Base-by-base conservation (phyloP, 2,797 vertebrate genomes). In the Agapornis canus region DNA sequence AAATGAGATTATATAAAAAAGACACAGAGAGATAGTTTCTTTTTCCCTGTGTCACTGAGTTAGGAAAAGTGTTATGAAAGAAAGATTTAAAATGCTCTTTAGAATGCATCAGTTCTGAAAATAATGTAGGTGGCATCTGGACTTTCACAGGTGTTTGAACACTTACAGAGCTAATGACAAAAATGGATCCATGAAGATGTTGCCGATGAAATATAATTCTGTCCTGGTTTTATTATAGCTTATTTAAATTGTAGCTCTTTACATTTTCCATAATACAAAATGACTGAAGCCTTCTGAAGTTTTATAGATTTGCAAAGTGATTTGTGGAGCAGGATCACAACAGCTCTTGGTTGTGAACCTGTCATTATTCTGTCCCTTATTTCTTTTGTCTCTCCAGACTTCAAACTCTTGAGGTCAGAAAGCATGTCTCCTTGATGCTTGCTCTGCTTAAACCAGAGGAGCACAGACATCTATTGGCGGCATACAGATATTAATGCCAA, bases 11-110 rank as follows among this genome's bases (percentile, higher is more conserved):
- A 90, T 91, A 68, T 60, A 59, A 95, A 96, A 94, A 75, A 70
- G 89, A 85, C 91, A 72, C 21, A 86, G 68, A 82, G 95, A 97
- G 94, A 96, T 98, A 94, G 76, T 31, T 87, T 75, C 40, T 93
- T 95, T 92, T 91, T 63, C 89, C 94, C 91, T 95, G 71, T 94
- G 91, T 47, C 17, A 29, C 14, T 56, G 52, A 82, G 66, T 86
- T 86, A 80, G 87, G 91, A 91, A 96, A 86, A 79, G 37, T 49
- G 59, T 37, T 86, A 37, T 19, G 70, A 92, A 90, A 93, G 85
- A 91, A 51, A 61, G 9, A 48, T 84, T 86, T 94, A 29, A 90
- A 90, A 73, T 90, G 76, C 37, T 94, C 87, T 95, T 94, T 90
- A 88, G 32, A 51, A 66, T 78, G 52, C 49, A 77, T 9, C 63